Percentiles rank a stretch among this genome's conserved stretches.
Conservation (phyloP, 2,888 invertebrate genomes). For the Tineola bisselliella region DNA sequence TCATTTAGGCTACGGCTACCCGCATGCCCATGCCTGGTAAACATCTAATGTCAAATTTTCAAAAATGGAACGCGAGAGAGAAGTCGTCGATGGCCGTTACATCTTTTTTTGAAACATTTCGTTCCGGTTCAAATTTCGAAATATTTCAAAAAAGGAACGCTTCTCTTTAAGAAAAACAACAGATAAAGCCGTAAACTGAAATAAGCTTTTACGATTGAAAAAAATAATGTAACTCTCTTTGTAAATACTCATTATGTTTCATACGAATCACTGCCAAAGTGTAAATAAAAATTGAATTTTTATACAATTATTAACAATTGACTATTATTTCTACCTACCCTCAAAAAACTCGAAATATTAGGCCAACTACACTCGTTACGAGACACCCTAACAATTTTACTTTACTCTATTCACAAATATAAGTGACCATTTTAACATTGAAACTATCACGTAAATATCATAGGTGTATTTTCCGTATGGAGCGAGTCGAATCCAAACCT, state of each 20-base stretch:
- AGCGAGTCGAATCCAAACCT: too few relatives aligned
- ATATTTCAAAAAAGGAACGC: neutral
- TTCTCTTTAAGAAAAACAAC: neutral
- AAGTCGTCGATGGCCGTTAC: neutral
- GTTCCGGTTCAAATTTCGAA: neutral
- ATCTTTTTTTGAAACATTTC: neutral
- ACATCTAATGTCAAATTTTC: neutral
- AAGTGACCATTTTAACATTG: too few relatives aligned
- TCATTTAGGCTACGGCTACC: constrained; percentile 15
- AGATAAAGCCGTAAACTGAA: too few relatives aligned
- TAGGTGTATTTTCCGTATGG: too few relatives aligned
- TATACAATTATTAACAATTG: neutral
- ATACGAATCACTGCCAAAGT: constrained; percentile 61
- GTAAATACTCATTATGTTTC: constrained; percentile 47
- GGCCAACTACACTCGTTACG: too few relatives aligned
- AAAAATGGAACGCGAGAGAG: neutral
- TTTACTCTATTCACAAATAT: too few relatives aligned
- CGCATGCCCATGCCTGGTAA: constrained; percentile 37
- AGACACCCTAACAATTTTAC: too few relatives aligned
- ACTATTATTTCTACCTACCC: neutral
- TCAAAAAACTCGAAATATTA: too few relatives aligned
- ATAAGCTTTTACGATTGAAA: too few relatives aligned
- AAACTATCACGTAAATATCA: too few relatives aligned
- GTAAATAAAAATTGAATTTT: constrained; percentile 48
- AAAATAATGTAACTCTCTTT: constrained; percentile 57